Evolutionary conservation across 2,888 invertebrate species (phyloP).

Genomic region (Trichopoda pennipes): DNA sequence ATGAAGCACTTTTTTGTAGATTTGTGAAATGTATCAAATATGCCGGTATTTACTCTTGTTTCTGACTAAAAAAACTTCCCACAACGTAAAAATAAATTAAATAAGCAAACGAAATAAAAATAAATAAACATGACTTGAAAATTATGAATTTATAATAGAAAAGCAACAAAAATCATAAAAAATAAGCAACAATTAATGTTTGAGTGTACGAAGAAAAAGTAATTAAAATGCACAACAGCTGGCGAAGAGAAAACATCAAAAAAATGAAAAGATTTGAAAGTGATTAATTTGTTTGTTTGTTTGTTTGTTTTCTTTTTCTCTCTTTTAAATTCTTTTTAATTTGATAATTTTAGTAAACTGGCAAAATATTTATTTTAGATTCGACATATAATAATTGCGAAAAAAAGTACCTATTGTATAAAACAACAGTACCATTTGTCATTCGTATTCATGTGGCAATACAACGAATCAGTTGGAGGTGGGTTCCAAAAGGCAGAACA

Average conservation of each 20-base stretch:
- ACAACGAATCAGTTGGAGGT: too few species aligned
- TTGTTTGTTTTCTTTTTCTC: too few species aligned
- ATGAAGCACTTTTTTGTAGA: neutral
- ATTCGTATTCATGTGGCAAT: too few species aligned
- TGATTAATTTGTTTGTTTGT: constrained; percentile 25
- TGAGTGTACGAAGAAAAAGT: constrained; percentile 6
- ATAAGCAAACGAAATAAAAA: too few species aligned
- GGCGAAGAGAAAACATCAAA: constrained; percentile 30
- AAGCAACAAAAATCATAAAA: constrained; percentile 14
- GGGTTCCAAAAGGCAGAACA: too few species aligned
- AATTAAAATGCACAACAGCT: constrained; percentile 51
- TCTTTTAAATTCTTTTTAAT: too few species aligned
- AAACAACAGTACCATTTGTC: too few species aligned
- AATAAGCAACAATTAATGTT: neutral
- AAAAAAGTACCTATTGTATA: too few species aligned
- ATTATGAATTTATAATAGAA: constrained; percentile 49
- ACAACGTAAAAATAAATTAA: neutral
- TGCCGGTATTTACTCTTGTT: neutral
- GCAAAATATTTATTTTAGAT: too few species aligned
- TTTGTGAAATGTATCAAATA: neutral
- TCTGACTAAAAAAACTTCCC: constrained; percentile 32
- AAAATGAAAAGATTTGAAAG: constrained; percentile 10
- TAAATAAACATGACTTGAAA: constrained; percentile 23
- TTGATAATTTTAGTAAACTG: too few species aligned
- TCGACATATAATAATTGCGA: too few species aligned